Evolutionary conservation across 2,888 invertebrate genomes (phyloP), one percentile per base, ranked within the genome.

Genomic region (Priocnemis perturbator): DNA sequence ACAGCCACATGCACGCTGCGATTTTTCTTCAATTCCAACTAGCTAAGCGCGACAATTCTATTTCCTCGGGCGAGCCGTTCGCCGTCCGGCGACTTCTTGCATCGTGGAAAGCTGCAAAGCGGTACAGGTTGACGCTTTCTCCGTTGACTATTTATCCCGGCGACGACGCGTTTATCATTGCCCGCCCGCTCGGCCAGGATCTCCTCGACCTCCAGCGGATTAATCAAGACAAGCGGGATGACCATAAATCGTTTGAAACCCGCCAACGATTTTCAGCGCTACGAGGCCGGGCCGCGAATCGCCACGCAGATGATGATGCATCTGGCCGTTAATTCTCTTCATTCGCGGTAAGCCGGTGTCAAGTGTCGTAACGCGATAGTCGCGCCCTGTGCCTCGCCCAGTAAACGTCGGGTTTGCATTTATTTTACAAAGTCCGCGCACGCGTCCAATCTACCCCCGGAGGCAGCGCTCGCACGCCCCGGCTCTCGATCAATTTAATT

Each of bases 151-250:
- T 69, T 63, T 58, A 23, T 20, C 45, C 15, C 52, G 62, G 45
- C 60, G 45, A 62, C 52, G 71, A 70, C 70, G 65, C 73, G 74
- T 76, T 78, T 77, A 77, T 77, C 77, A 69, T 72, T 57, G 50
- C 55, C 56, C 48, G 37, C 58, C 58, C 64, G 58, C 65, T 62
- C 63, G 60, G 47, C 55, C 71, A 50, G 58, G 67, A 75, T 50
- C 50, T 50, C 50, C n/a, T 1, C 50, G 50, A 17, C 50, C 50
- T 19, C 58, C 7, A 30, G 67, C 56, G 66, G 64, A 71, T 71
- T 69, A 71, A 74, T 66, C 68, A 64, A 74, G 73, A 64, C 68
- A 61, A 64, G 64, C 71, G 55, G 60, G 67, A 69, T 72, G 56
- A 66, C 20, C 71, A 69, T 74, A 74, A 74, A 74, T 74, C 71